Percentiles rank a stretch among this genome's conserved stretches.
Conservation (phyloP, 2,113 vertebrate genomes). For the Scomber japonicus region DNA sequence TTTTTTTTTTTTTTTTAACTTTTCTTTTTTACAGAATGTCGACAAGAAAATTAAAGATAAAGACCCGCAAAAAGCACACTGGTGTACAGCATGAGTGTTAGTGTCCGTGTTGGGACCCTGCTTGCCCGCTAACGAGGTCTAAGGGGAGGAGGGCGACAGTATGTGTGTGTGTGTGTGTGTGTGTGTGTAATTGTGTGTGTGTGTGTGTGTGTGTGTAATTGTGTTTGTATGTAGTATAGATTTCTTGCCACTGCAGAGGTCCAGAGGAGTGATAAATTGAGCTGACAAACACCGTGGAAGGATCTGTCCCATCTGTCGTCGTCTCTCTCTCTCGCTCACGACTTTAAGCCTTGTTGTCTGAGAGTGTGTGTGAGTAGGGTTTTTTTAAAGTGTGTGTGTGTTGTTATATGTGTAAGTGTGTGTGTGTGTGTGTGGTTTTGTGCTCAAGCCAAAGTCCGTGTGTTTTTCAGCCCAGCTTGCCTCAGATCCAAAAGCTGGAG, state of each 20-base stretch:
- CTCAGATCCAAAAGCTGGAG: constrained; percentile 57
- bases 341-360: constrained; percentile 40
- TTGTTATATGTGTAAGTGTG: too few relatives aligned
- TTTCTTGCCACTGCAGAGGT: constrained; percentile 51
- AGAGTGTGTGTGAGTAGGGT: too few relatives aligned
- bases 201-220: constrained; percentile 43
- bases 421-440: constrained; percentile 32
- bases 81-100: constrained; percentile 63
- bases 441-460: constrained; percentile 35
- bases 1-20: too few relatives aligned
- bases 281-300: constrained; percentile 53
- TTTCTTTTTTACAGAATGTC: constrained; percentile 66
- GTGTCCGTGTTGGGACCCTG: constrained; percentile 68
- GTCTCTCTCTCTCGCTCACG: constrained; percentile 10
- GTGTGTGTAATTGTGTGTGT: constrained; percentile 45
- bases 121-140: constrained; percentile 67
- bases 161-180: constrained; percentile 20
- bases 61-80: constrained; percentile 65
- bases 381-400: too few relatives aligned
- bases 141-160: constrained; percentile 28
- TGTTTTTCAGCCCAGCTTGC: constrained; percentile 54
- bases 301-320: constrained; percentile 49
- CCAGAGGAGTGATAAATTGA: constrained; percentile 53
- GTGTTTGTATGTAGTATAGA: constrained; percentile 40
- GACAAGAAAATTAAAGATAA: constrained; percentile 56